A percentile compares a stretch with the other conserved stretches of the same genome.
These are phyloP conservation scores for Leptinotarsa texana DNA, from an alignment of 1,140 invertebrate genomes.

Conservation along the genomic window DNA sequence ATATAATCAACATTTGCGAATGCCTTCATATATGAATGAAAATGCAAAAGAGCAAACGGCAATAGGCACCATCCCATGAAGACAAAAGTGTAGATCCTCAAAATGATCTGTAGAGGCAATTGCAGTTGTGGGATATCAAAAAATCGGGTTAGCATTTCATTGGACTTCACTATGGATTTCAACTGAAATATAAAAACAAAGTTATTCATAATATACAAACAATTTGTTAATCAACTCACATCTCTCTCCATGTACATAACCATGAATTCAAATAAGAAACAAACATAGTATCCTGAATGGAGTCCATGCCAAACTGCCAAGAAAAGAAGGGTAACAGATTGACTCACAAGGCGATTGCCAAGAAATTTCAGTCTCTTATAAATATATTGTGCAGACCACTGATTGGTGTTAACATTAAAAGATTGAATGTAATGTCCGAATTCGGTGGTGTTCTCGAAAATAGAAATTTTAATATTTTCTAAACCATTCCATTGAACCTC, in stretches of 20 bases:
- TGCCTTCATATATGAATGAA: constrained; percentile 65
- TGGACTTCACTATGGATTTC: constrained; percentile 59
- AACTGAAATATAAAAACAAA: constrained; percentile 55
- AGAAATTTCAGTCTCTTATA: constrained; percentile 92
- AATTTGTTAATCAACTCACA: constrained; percentile 60
- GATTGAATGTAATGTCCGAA: constrained; percentile 84
- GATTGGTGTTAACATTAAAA: constrained; percentile 93
- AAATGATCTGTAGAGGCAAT: constrained; percentile 60
- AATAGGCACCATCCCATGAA: constrained; percentile 86
- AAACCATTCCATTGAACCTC: constrained; percentile 80
- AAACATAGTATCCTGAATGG: constrained; percentile 88
- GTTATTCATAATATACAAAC: not conserved
- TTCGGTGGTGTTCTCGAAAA: constrained; percentile 77
- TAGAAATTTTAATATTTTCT: constrained; percentile 77
- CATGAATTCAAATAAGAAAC: constrained; percentile 89
- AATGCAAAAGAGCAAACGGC: constrained; percentile 78
- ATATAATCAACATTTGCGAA: constrained; percentile 67
- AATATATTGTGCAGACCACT: constrained; percentile 88
- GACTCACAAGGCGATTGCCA: constrained; percentile 82
- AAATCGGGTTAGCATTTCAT: constrained; percentile 57
- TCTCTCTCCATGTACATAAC: constrained; percentile 87
- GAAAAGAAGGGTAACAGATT: constrained; percentile 79
- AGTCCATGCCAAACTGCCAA: constrained; percentile 93
- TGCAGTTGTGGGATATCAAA: constrained; percentile 53
- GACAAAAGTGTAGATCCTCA: constrained; percentile 77